Conservation (phyloP, 2,888 invertebrate species). For the Phalangium opilio region DNA sequence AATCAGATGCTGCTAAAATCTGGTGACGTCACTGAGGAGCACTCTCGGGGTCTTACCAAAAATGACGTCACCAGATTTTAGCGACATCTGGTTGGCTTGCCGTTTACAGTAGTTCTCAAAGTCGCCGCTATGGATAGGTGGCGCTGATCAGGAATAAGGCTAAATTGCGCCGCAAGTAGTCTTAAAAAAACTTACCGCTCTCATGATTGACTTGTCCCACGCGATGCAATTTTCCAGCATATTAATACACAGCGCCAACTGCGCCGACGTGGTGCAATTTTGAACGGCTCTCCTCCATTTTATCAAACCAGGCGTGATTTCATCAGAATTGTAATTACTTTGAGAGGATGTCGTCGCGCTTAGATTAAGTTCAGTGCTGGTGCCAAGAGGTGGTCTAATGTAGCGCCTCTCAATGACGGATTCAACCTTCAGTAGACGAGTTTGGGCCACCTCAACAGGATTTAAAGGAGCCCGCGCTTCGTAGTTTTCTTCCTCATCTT, state of each 20-base stretch:
- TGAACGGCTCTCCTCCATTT: conserved; percentile 76
- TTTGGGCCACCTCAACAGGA: conserved; percentile 43
- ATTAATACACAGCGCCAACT: conserved; percentile 74
- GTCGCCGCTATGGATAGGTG: too few relatives aligned
- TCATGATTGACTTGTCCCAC: conserved; percentile 99
- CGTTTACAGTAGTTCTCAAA: too few relatives aligned
- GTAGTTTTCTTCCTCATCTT: not conserved
- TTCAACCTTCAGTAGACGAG: conserved; percentile 65
- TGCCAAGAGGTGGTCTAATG: conserved; percentile 21
- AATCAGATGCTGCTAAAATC: too few relatives aligned
- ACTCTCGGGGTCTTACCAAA: too few relatives aligned
- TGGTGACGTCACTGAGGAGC: too few relatives aligned
- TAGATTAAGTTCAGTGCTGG: conserved; percentile 6
- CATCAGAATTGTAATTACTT: conserved; percentile 7
- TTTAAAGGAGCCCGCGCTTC: conserved; percentile 14
- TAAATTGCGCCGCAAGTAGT: too few relatives aligned
- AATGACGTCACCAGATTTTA: too few relatives aligned
- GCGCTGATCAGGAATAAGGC: too few relatives aligned
- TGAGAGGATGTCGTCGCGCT: conserved; percentile 1
- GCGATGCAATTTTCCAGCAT: conserved; percentile 79
- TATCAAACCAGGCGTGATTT: conserved; percentile 40
- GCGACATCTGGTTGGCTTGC: too few relatives aligned
- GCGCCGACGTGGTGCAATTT: conserved; percentile 70
- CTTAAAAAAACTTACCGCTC: conserved; percentile 61
- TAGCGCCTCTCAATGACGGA: conserved; percentile 71